phyloP scores from a whole-genome alignment of 2,113 vertebrate species.

The Indri indri region DNA sequence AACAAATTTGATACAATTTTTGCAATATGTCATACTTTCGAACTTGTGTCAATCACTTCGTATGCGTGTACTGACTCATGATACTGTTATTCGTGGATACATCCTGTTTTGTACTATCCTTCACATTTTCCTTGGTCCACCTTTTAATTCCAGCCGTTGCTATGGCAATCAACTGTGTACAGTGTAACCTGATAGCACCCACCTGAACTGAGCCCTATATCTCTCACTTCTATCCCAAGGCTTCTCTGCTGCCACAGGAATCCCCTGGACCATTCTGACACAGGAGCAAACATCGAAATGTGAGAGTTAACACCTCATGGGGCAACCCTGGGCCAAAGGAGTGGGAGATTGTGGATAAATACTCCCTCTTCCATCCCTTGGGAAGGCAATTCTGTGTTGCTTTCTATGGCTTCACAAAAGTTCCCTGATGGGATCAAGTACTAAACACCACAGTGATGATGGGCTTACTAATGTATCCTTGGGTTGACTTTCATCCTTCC shows the following conservation, averaged over 20 bases:
- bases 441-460: not conserved
- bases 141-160: not conserved
- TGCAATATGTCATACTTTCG: not conserved
- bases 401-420: not conserved
- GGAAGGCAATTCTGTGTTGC: not conserved
- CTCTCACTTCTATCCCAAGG: not conserved
- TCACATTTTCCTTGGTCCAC: not conserved
- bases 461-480: not conserved
- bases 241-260: not conserved
- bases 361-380: not conserved
- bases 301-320: not conserved
- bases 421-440: not conserved
- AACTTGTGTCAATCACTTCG: not conserved
- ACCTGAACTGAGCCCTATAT: not conserved
- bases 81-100: not conserved
- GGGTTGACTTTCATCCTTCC: not conserved
- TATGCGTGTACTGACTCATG: not conserved
- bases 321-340: not conserved
- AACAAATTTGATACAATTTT: not conserved
- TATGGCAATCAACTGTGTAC: not conserved
- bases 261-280: not conserved
- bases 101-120: not conserved
- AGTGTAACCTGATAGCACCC: not conserved
- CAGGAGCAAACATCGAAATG: not conserved
- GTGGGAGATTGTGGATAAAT: not conserved